phyloP scores from a whole-genome alignment of 2,113 vertebrate genomes.

The Chaetodon trifascialis region DNA sequence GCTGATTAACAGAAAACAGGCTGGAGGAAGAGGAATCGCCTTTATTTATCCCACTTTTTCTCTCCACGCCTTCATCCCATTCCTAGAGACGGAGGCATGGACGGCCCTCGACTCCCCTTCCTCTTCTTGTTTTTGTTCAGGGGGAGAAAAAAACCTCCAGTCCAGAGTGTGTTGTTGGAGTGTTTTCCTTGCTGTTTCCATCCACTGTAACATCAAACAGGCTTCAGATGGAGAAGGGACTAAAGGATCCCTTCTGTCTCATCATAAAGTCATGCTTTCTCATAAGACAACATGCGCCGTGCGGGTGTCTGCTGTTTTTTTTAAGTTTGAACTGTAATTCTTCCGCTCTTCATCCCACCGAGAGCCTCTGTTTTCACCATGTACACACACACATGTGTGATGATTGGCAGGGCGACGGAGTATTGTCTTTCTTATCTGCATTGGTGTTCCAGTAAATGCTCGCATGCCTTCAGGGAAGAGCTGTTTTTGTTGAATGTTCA shows the following conservation, averaged over 20 bases:
- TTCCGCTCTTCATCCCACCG: conserved; percentile 35
- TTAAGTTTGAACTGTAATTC: conserved; percentile 42
- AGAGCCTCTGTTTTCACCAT: conserved; percentile 42
- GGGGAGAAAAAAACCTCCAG: background rate
- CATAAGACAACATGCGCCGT: conserved; percentile 27
- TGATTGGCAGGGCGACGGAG: conserved; percentile 55
- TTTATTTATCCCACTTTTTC: conserved; percentile 31
- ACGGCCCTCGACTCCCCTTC: conserved; percentile 12
- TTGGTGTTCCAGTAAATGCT: conserved; percentile 33
- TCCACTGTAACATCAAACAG: conserved; percentile 60
- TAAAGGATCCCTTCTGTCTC: conserved; percentile 14
- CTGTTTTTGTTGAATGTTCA: conserved; percentile 20
- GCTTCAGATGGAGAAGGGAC: conserved; percentile 23
- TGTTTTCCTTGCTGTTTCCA: conserved; percentile 63
- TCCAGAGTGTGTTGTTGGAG: conserved; percentile 5
- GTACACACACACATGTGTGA: conserved; percentile 59
- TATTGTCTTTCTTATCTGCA: conserved; percentile 59
- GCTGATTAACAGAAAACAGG: conserved; percentile 61
- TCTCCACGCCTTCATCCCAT: conserved; percentile 13
- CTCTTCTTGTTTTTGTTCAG: conserved; percentile 51
- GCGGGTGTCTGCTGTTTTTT: conserved; percentile 54
- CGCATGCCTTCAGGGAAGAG: conserved; percentile 28
- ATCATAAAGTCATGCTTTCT: conserved; percentile 34
- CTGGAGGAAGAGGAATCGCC: conserved; percentile 48
- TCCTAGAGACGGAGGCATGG: conserved; percentile 15